A percentile compares a stretch with the other conserved stretches of the same genome.
Evolutionary conservation across 1,140 invertebrate genomes (phyloP).

Genomic region (Pantala flavescens): DNA sequence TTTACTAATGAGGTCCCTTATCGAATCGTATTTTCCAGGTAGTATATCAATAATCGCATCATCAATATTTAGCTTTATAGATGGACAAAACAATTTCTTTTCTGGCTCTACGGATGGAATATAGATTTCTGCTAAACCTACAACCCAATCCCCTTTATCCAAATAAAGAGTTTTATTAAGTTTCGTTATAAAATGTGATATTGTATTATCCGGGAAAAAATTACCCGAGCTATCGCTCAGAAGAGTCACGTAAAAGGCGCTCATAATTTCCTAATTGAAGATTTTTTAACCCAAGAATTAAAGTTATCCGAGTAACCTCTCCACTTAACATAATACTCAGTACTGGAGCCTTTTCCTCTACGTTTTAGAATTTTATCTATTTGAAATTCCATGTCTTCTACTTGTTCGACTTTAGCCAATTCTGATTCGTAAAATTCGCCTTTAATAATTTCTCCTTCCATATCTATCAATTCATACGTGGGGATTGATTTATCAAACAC

Average conservation of each 20-base stretch:
- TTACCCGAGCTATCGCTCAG: background rate
- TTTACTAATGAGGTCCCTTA: too few species aligned
- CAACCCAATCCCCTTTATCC: background rate
- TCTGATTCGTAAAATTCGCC: background rate
- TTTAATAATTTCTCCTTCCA: background rate
- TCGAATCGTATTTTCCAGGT: too few species aligned
- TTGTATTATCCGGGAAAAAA: background rate
- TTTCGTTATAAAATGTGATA: background rate
- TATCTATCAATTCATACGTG: background rate
- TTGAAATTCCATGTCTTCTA: background rate
- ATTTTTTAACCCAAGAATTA: background rate
- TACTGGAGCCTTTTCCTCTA: background rate
- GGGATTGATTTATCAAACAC: conserved; percentile 10
- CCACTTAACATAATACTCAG: background rate
- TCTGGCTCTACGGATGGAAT: background rate
- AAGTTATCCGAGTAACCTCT: background rate
- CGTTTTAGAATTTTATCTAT: background rate
- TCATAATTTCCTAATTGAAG: background rate
- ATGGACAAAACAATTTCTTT: too few species aligned
- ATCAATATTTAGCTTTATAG: too few species aligned
- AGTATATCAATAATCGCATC: too few species aligned
- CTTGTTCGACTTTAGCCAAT: background rate
- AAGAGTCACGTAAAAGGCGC: background rate
- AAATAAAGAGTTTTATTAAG: background rate
- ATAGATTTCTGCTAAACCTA: background rate